A percentile compares a stretch with the other conserved stretches of the same genome.
These are phyloP conservation scores for Columbina picui DNA, from an alignment of 2,113 vertebrate species.

Conservation along the genomic window DNA sequence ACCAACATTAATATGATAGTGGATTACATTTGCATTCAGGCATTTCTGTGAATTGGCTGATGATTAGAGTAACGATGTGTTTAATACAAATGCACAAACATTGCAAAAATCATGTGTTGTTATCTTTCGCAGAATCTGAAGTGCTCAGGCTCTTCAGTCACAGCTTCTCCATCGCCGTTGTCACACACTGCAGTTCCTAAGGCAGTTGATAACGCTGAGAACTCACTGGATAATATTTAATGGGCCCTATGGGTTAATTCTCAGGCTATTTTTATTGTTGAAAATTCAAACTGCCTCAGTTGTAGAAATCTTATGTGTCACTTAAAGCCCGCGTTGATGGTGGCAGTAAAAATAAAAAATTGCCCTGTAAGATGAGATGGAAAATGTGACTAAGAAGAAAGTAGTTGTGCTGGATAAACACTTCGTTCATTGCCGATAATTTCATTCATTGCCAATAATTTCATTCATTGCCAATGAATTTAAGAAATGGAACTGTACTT, in stretches of 20 bases:
- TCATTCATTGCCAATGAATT: background rate
- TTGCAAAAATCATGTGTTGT: background rate
- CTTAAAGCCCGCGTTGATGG: background rate
- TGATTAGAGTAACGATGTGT: background rate
- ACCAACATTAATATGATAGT: background rate
- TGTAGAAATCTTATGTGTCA: background rate
- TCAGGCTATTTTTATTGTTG: conserved; percentile 12
- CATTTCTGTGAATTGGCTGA: conserved; percentile 29
- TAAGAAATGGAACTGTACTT: background rate
- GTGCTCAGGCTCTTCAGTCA: conserved; percentile 12
- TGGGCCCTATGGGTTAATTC: background rate
- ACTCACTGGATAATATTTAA: background rate
- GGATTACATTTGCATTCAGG: conserved; percentile 22
- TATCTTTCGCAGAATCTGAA: conserved; percentile 28
- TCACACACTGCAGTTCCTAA: background rate
- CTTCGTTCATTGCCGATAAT: background rate
- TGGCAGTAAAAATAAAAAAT: background rate
- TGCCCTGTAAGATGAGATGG: background rate
- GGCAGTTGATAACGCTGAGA: background rate
- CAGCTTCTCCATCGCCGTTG: conserved; percentile 26
- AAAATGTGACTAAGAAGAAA: background rate
- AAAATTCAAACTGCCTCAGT: background rate
- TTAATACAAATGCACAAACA: conserved; percentile 16
- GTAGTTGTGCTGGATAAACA: background rate
- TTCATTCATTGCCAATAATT: background rate